Percentiles rank a stretch among this genome's conserved stretches.
Evolutionary conservation across 2,888 invertebrate genomes (phyloP).

Genomic region (Mythimna pallens): DNA sequence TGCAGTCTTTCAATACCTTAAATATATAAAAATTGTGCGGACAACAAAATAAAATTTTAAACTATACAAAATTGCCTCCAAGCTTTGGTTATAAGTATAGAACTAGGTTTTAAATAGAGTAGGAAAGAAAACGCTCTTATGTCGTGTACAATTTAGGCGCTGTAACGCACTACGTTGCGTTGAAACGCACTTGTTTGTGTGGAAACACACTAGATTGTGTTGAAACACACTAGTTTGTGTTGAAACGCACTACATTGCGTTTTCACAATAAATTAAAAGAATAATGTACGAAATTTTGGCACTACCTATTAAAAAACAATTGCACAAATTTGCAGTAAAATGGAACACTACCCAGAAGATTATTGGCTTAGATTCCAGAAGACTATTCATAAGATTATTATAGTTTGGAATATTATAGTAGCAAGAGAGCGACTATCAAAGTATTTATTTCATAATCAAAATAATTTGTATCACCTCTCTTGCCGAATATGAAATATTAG

Average conservation of each 20-base stretch:
- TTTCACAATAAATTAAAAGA: constrained; percentile 2
- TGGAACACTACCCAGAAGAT: constrained; percentile 22
- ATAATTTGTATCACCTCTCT: constrained; percentile 79
- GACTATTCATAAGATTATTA: constrained; percentile 27
- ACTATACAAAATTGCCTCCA: constrained; percentile 55
- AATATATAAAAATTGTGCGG: constrained; percentile 47
- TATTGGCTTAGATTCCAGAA: constrained; percentile 5
- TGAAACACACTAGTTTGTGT: too few species aligned
- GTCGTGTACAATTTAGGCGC: not conserved
- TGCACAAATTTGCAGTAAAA: constrained; percentile 19
- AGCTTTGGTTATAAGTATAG: constrained; percentile 38
- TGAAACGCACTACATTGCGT: not conserved
- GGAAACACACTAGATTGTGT: not conserved
- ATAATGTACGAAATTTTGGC: constrained; percentile 70
- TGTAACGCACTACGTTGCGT: not conserved
- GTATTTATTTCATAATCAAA: constrained; percentile 76
- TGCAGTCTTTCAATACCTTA: constrained; percentile 71
- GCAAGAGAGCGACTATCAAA: constrained; percentile 80
- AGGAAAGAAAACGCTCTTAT: not conserved
- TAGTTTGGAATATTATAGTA: constrained; percentile 36
- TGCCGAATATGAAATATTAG: constrained; percentile 54
- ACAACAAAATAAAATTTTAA: constrained; percentile 35
- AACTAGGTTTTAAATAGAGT: constrained; percentile 6
- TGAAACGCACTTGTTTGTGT: not conserved
- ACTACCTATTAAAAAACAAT: constrained; percentile 67